These are phyloP conservation scores for Rhabdomys pumilio DNA, from an alignment of 2,797 vertebrate genomes.

Conservation along the genomic window DNA sequence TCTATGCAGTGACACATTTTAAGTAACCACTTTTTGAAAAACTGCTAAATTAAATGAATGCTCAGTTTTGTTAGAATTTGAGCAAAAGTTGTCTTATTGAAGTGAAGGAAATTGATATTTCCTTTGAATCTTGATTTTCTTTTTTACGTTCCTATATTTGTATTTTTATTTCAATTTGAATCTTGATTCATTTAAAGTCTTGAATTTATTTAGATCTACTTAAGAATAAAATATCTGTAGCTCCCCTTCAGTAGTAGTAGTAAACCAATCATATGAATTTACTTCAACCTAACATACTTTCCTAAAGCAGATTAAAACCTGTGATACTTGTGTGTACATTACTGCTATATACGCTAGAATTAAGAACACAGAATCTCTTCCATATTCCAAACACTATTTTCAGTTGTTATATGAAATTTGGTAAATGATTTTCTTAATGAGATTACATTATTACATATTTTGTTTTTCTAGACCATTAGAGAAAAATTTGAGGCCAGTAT, in stretches of 20 bases:
- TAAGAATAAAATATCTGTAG: slow-evolving; percentile 28
- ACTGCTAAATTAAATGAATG: slow-evolving; percentile 46
- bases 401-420: slow-evolving; percentile 35
- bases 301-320: slow-evolving; percentile 45
- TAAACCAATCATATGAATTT: background rate
- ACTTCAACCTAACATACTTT: slow-evolving; percentile 28
- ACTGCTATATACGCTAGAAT: background rate
- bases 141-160: too few relatives aligned
- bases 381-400: slow-evolving; percentile 15
- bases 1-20: slow-evolving; percentile 44
- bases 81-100: slow-evolving; percentile 49
- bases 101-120: slow-evolving; percentile 59
- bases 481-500: slow-evolving; percentile 34
- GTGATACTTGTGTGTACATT: background rate
- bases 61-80: slow-evolving; percentile 56
- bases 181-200: slow-evolving; percentile 25
- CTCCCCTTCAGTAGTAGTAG: slow-evolving; percentile 43
- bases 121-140: slow-evolving; percentile 23
- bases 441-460: slow-evolving; percentile 13
- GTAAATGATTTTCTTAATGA: slow-evolving; percentile 27
- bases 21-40: slow-evolving; percentile 45
- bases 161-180: background rate
- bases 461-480: slow-evolving; percentile 26
- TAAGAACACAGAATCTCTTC: slow-evolving; percentile 32
- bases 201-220: slow-evolving; percentile 24